Evolutionary conservation across 2,888 invertebrate species (phyloP), one percentile per base, ranked within the genome.

Genomic region (Noctua janthina): DNA sequence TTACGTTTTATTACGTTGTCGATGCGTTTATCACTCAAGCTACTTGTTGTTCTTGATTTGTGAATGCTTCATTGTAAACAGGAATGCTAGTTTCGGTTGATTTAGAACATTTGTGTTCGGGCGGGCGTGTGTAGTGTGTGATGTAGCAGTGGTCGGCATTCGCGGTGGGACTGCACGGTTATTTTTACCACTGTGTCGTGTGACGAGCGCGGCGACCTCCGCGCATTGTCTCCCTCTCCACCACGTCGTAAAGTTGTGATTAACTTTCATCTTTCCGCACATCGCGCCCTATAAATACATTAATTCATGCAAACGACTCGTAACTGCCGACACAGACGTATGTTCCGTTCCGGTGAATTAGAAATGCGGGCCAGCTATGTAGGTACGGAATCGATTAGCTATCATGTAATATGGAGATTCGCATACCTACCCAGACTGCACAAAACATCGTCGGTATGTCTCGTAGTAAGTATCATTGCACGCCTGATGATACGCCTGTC

Each of bases 151-250:
- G 72, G 7, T 85, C 85, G 89, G 88, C 84, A 75, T 49, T 71
- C 66, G 17, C 68, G 62, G 74, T 82, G 78, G 87, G 76, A 78
- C 79, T 83, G 82, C 51, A 72, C 87, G 93, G 59, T 91, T 94
- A 94, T 94, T 94, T 94, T 92, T 93, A 93, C 90, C 91, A 79
- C 79, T 79, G 76, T 81, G 80, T 76, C 64, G 72, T 78, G 84
- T 66, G 78, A 76, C 74, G 62, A n/a, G 49, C 77, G 79, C 74
- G 77, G 59, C 69, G 81, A 43, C 68, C 69, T 66, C 77, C 73
- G 76, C 71, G 46, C 74, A 81, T 81, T 84, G 87, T 85, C 66
- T 80, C 74, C 72, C 71, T 78, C 74, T 74, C 59, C 66, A 74
- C 72, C 43, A 39, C 69, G n/a, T 17, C n/a, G 46, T 68, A n/a